phyloP scores from a whole-genome alignment of 2,888 invertebrate species.

The Yponomeuta cagnagella region DNA sequence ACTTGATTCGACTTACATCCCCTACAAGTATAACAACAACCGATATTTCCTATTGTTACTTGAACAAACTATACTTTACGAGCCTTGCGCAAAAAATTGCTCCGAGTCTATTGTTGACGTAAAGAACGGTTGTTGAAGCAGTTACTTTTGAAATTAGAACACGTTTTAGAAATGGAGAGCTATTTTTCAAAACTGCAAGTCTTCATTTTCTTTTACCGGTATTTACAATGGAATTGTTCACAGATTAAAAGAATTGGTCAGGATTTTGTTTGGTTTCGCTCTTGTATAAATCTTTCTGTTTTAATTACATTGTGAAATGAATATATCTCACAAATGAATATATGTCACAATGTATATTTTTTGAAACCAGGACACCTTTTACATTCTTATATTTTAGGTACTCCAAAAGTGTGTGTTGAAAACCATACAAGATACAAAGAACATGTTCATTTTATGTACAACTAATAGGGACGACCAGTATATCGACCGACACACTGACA shows the following conservation, averaged over 20 bases:
- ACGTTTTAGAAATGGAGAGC: conserved; percentile 31
- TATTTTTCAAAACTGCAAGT: conserved; percentile 37
- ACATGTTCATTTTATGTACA: too few relatives aligned
- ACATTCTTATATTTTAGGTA: too few relatives aligned
- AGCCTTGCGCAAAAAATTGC: conserved; percentile 47
- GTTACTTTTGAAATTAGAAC: conserved; percentile 42
- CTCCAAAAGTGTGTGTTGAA: too few relatives aligned
- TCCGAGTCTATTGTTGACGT: conserved; percentile 40
- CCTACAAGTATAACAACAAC: conserved; percentile 7
- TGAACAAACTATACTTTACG: conserved; percentile 32
- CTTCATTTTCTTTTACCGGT: conserved; percentile 3
- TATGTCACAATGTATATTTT: too few relatives aligned
- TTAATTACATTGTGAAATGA: neutral
- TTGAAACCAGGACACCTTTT: too few relatives aligned
- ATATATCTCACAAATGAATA: too few relatives aligned
- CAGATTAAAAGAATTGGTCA: neutral
- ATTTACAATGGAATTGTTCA: neutral
- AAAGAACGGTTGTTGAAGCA: conserved; percentile 24
- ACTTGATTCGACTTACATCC: conserved; percentile 6
- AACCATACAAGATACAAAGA: too few relatives aligned
- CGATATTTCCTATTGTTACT: conserved; percentile 39
- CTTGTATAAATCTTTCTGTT: neutral
- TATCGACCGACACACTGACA: neutral
- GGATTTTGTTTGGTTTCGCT: neutral
- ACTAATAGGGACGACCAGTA: too few relatives aligned